These are phyloP conservation scores for Erpobdella octoculata DNA, from an alignment of 2,888 invertebrate species.

Conservation along the genomic window DNA sequence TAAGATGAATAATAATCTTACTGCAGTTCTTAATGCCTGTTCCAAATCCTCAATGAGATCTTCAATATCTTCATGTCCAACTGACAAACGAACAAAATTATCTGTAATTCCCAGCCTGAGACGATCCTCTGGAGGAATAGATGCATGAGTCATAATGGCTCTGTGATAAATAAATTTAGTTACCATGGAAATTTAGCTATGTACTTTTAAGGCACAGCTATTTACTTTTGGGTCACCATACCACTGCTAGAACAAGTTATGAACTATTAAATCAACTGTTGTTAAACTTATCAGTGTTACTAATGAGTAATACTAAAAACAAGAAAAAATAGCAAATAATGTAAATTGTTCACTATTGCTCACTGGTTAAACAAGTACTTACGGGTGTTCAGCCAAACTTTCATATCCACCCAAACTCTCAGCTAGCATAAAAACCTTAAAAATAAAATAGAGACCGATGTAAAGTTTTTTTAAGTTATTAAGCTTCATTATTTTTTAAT, in stretches of 20 bases:
- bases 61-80: slow-evolving; percentile 50
- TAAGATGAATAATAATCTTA: slow-evolving; percentile 27
- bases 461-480: neutral
- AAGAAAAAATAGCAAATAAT: neutral
- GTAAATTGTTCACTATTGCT: neutral
- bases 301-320: no score
- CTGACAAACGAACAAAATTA: slow-evolving; percentile 50
- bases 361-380: no score
- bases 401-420: slow-evolving; percentile 53
- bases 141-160: slow-evolving; percentile 52
- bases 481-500: neutral
- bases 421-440: slow-evolving; percentile 50
- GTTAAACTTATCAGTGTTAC: no score
- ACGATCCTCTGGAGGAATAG: slow-evolving; percentile 48
- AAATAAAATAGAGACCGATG: neutral
- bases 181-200: neutral
- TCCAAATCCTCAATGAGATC: slow-evolving; percentile 50
- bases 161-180: slow-evolving; percentile 36
- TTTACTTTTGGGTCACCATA: neutral
- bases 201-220: neutral
- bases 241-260: no score
- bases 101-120: slow-evolving; percentile 49
- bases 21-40: slow-evolving; percentile 42
- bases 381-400: slow-evolving; percentile 52
- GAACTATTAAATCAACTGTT: no score